Conservation (phyloP, 2,888 invertebrate genomes). For the Thelaira solivaga region DNA sequence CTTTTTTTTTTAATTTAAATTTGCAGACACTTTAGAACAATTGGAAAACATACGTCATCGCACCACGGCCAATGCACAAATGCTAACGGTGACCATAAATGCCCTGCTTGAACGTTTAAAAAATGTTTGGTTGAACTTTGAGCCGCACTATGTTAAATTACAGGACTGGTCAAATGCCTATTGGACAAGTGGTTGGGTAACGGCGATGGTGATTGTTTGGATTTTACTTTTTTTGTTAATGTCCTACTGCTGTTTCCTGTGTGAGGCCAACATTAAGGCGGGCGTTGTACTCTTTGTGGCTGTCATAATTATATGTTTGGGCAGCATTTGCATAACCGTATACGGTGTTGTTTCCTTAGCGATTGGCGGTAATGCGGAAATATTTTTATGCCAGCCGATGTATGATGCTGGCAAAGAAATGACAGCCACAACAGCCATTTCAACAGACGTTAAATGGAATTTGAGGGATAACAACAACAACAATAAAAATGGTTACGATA, state of each 20-base stretch:
- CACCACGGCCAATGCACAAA: conserved; percentile 75
- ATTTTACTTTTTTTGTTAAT: conserved; percentile 74
- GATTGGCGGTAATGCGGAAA: conserved; percentile 76
- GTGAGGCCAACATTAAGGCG: conserved; percentile 74
- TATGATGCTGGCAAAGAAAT: conserved; percentile 79
- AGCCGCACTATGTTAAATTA: conserved; percentile 72
- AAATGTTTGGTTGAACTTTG: conserved; percentile 71
- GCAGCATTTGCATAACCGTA: conserved; percentile 73
- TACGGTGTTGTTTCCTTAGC: conserved; percentile 74
- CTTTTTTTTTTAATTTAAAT: neutral
- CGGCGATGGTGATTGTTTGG: conserved; percentile 73
- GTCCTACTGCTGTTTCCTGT: conserved; percentile 75
- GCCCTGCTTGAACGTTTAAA: conserved; percentile 72
- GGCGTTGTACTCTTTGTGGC: conserved; percentile 73
- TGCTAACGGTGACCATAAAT: conserved; percentile 74
- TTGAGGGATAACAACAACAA: conserved; percentile 16
- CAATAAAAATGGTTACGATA: conserved; percentile 76
- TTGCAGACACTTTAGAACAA: conserved; percentile 75
- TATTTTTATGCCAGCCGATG: conserved; percentile 84
- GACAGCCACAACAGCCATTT: neutral
- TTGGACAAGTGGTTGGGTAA: conserved; percentile 74
- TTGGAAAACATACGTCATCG: conserved; percentile 75
- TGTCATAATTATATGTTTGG: conserved; percentile 73
- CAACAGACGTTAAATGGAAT: conserved; percentile 43
- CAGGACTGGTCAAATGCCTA: conserved; percentile 72